These are phyloP conservation scores for Lacanobia oleracea DNA, from an alignment of 2,888 invertebrate species.

Conservation along the genomic window DNA sequence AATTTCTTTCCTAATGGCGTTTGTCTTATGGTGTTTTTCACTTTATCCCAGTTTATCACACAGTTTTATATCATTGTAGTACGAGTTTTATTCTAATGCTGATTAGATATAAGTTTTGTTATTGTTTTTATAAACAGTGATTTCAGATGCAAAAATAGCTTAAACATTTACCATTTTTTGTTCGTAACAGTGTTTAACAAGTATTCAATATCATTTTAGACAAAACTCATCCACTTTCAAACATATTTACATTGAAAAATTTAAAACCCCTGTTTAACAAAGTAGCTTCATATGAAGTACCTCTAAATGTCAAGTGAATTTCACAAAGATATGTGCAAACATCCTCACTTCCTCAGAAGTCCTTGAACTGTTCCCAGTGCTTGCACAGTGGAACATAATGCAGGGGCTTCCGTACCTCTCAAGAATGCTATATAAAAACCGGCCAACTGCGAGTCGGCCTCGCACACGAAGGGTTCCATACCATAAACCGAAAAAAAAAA, in stretches of 20 bases:
- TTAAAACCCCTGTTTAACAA: not conserved
- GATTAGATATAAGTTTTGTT: conserved; percentile 49
- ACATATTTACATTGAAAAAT: not conserved
- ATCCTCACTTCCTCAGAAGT: not conserved
- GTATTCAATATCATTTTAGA: too few relatives aligned
- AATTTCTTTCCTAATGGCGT: not conserved
- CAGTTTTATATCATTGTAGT: conserved; percentile 29
- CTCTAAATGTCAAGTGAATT: not conserved
- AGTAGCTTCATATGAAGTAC: not conserved
- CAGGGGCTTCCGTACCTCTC: not conserved
- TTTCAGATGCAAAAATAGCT: not conserved
- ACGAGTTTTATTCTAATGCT: conserved; percentile 27
- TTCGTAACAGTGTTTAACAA: too few relatives aligned
- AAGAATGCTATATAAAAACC: not conserved
- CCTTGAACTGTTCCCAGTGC: not conserved
- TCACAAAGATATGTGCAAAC: not conserved
- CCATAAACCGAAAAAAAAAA: too few relatives aligned
- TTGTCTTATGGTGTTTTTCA: not conserved
- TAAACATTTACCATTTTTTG: not conserved
- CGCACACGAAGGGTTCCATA: too few relatives aligned
- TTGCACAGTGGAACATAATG: not conserved
- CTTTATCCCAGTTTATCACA: conserved; percentile 8
- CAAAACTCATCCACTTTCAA: too few relatives aligned
- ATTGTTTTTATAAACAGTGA: conserved; percentile 19
- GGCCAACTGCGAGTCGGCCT: too few relatives aligned